Evolutionary conservation across 2,888 invertebrate species (phyloP), one percentile per base, ranked within the genome.

Genomic region (Ormyrus labotus): DNA sequence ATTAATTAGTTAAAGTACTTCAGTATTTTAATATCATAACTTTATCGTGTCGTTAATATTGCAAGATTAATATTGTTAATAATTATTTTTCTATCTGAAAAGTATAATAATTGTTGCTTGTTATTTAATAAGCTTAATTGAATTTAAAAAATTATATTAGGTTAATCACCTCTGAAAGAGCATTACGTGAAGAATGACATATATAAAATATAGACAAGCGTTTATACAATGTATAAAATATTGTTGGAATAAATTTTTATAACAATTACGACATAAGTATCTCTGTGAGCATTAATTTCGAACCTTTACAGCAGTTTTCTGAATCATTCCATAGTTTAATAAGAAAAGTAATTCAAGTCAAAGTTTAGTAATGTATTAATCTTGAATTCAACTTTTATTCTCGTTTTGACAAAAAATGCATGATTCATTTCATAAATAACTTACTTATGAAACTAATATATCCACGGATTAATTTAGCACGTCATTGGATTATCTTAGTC

Each of bases 1-100:
- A 60, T 73, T 73, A 11, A 60, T 73, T 73, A 11, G 50, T 69
- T 74, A 48, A 51, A 65, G 63, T 69, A 77, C 58, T 78, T 78
- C 64, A 68, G 71, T 69, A 81, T 73, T 81, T 81, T 51, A 64
- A 19, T 64, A 78, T 53, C 34, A 34, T 34, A 34, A 53, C 13
- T 76, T 34, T 77, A 77, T 63, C 5, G 60, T 13, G 60, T 77
- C 45, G 77, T 80, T 80, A 61, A 34, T 34, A 34, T 34, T 34
- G 34, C 34, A 34, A 34, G 34, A 34, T 4, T 4, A 34, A 34
- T 34, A 34, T 34, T 34, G 34, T 34, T 34, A 34, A 34, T 34
- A 34, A 73, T 74, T 76, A 80, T 81, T 81, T 81, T 78, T 73
- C 64, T 81, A 69, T 60, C 69, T 7, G 9, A 8, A 73, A 77